Evolutionary conservation across 2,888 invertebrate species (phyloP).

Genomic region (Orchesella flavescens): DNA sequence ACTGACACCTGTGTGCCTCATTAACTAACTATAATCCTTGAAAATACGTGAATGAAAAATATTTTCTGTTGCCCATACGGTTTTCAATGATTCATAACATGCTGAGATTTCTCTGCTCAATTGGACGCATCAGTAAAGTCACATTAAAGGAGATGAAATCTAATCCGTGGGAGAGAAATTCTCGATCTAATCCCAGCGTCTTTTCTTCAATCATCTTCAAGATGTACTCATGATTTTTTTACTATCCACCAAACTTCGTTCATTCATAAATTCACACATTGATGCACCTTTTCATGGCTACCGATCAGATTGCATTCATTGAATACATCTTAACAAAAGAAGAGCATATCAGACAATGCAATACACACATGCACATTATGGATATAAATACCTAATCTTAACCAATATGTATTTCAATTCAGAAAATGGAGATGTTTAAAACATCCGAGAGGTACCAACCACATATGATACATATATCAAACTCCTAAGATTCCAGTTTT

Average conservation of each 20-base stretch:
- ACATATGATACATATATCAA: no score
- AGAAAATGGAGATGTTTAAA: no score
- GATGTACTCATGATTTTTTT: constrained; percentile 29
- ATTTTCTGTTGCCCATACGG: not conserved
- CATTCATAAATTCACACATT: no score
- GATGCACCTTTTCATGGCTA: no score
- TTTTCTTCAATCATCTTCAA: constrained; percentile 19
- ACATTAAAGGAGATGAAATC: constrained; percentile 63
- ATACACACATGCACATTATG: not conserved
- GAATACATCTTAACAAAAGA: no score
- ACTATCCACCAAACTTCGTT: constrained; percentile 5
- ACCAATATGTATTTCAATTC: no score
- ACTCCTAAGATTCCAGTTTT: not conserved
- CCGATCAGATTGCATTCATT: no score
- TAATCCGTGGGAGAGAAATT: constrained; percentile 72
- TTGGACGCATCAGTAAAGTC: constrained; percentile 69
- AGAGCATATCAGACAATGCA: not conserved
- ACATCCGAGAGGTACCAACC: no score
- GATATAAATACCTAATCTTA: not conserved
- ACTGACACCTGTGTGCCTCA: not conserved
- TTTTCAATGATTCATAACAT: constrained; percentile 18
- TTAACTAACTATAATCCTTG: not conserved
- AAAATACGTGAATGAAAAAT: not conserved
- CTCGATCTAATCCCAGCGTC: constrained; percentile 55
- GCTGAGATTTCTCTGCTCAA: constrained; percentile 66